Evolutionary conservation across 2,113 vertebrate genomes (phyloP), one percentile per base, ranked within the genome.

Genomic region (Chamaetylas fuelleborni): DNA sequence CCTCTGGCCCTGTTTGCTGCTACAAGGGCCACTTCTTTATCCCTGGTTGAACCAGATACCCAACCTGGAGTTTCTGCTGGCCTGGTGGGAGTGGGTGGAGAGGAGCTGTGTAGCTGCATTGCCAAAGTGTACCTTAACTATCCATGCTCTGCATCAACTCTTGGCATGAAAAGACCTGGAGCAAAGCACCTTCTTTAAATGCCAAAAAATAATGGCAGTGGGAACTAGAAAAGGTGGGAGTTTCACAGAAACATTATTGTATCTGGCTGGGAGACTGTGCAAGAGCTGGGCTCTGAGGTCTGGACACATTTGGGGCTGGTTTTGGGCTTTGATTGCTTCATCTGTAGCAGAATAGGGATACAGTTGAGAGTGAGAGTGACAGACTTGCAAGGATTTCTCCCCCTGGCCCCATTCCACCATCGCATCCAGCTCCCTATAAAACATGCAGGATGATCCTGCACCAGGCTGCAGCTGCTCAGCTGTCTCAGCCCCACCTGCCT

Each of bases 291-390:
- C 5, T 58, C 24, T 17, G 22, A 73, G 10, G 33, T 26, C 16
- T 56, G 28, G 50, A 53, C 9, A 31, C 6, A 66, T 50, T 4
- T 45, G 11, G 8, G 50, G 7, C 34, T 38, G 54, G 25, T 2
- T 7, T 31, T 56, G 20, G 56, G 53, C 43, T 19, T 31, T 28
- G 43, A 20, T 33, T 54, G 9, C 33, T 83, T 91, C n/a, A 60
- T 13, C 14, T 25, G 11, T 29, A 70, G 45, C 67, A 80, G 34
- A 81, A 45, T 7, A 2, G 3, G 31, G 71, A 28, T 3, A 16
- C n/a, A 51, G 54, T 15, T 4, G 1, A 69, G 22, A 73, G 36
- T 1, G 1, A 45, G 36, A 86, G n/a, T 0, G 0, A 69, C 36
- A 70, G 40, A 22, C 1, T 42, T 83, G 60, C 19, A 40, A 24